phyloP scores from a whole-genome alignment of 1,140 invertebrate genomes.

The Achatina immaculata region DNA sequence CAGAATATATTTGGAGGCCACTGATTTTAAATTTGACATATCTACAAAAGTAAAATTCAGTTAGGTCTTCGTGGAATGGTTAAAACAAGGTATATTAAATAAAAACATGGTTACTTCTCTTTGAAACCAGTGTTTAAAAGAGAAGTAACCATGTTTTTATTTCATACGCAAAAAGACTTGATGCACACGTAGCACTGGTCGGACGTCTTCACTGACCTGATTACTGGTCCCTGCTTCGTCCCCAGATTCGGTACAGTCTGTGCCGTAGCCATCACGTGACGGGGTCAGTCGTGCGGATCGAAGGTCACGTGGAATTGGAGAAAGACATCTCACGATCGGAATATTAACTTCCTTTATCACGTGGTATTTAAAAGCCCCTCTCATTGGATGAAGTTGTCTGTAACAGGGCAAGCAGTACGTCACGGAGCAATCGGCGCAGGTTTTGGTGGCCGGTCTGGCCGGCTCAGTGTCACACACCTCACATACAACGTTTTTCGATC shows the following conservation, averaged over 20 bases:
- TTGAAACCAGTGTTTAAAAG: no score
- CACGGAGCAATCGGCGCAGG: constrained; percentile 41
- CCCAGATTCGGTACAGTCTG: constrained; percentile 27
- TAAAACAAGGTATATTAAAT: no score
- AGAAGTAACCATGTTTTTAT: no score
- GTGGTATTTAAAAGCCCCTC: constrained; percentile 45
- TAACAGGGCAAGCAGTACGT: constrained; percentile 40
- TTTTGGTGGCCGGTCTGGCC: constrained; percentile 37
- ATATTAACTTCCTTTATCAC: constrained; percentile 39
- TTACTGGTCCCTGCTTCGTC: constrained; percentile 20
- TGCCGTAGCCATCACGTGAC: constrained; percentile 27
- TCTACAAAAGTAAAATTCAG: no score
- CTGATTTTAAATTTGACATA: no score
- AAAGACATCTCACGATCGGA: constrained; percentile 15
- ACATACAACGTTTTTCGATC: constrained; percentile 25
- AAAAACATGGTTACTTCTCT: no score
- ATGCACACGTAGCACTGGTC: no score
- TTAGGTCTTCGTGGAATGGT: no score
- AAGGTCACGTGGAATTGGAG: constrained; percentile 7
- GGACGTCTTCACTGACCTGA: no score
- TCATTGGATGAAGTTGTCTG: constrained; percentile 43
- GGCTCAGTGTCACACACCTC: constrained; percentile 44
- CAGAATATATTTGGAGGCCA: no score
- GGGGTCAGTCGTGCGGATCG: constrained; percentile 10
- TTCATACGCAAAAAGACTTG: no score